Evolutionary conservation across 2,113 vertebrate species (phyloP).

Genomic region (Marmota monax): DNA sequence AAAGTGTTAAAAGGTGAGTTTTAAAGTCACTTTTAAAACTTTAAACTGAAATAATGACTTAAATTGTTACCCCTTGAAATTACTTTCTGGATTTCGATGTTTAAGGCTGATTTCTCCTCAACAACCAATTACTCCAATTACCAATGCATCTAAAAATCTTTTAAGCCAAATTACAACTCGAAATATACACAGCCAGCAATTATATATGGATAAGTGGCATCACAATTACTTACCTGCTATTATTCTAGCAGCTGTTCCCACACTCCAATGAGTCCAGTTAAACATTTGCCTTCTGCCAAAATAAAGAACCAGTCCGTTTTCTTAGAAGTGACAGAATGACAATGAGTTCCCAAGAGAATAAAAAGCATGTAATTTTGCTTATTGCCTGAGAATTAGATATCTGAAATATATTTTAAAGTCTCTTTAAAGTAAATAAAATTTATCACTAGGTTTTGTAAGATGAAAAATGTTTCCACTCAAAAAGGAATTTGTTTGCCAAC

Average conservation of each 20-base stretch:
- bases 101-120: constrained; percentile 72
- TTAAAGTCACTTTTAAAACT: constrained; percentile 50
- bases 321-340: constrained; percentile 12
- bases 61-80: constrained; percentile 64
- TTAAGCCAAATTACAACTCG: constrained; percentile 67
- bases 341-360: constrained; percentile 18
- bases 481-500: not conserved
- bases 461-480: not conserved
- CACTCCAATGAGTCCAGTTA: constrained; percentile 92
- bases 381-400: not conserved
- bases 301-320: constrained; percentile 57
- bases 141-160: constrained; percentile 36
- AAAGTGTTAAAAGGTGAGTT: not conserved
- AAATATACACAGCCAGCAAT: constrained; percentile 50
- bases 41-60: constrained; percentile 65
- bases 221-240: constrained; percentile 90
- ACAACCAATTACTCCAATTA: constrained; percentile 69
- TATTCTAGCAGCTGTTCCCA: constrained; percentile 90
- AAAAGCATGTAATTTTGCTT: constrained; percentile 20
- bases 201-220: constrained; percentile 33
- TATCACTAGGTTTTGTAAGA: not conserved
- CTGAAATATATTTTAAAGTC: constrained; percentile 28
- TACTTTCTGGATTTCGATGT: constrained; percentile 67
- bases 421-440: constrained; percentile 35
- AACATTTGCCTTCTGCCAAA: constrained; percentile 90